Evolutionary conservation across 2,797 vertebrate genomes (phyloP).

Genomic region (Pempheris klunzingeri): DNA sequence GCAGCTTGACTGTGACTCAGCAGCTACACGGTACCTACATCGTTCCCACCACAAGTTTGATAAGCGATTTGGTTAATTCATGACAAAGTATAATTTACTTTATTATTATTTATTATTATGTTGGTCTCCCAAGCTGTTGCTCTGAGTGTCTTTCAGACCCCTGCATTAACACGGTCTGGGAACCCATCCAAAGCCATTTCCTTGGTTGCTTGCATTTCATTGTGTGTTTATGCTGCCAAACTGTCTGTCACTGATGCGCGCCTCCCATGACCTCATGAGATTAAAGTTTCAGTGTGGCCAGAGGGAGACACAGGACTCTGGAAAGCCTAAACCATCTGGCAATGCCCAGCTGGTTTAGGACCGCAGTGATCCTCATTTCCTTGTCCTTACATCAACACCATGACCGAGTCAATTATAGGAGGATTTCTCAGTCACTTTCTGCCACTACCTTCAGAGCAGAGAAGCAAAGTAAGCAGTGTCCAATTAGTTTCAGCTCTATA

Average conservation of each 20-base stretch:
- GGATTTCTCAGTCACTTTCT: slow-evolving; percentile 3
- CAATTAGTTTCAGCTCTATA: slow-evolving; percentile 5
- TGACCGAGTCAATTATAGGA: slow-evolving; percentile 17
- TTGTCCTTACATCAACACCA: slow-evolving; percentile 8
- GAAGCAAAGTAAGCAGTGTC: slow-evolving; percentile 4
- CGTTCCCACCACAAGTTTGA: slow-evolving; percentile 2
- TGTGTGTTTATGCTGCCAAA: slow-evolving; percentile 52
- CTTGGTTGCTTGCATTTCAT: slow-evolving; percentile 45
- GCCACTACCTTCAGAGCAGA: slow-evolving; percentile 13
- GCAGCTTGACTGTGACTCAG: slow-evolving; percentile 32
- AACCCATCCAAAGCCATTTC: slow-evolving; percentile 67
- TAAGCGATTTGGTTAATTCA: slow-evolving; percentile 21
- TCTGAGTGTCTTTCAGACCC: slow-evolving; percentile 23
- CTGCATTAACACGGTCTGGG: slow-evolving; percentile 55
- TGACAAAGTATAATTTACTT: slow-evolving; percentile 21
- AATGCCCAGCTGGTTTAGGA: slow-evolving; percentile 17
- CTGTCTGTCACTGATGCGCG: slow-evolving; percentile 54
- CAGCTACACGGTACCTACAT: slow-evolving; percentile 23
- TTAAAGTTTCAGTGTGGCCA: slow-evolving; percentile 39
- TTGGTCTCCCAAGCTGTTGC: slow-evolving; percentile 39
- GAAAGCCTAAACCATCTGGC: slow-evolving; percentile 35
- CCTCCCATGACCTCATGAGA: slow-evolving; percentile 60
- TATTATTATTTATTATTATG: slow-evolving; percentile 28
- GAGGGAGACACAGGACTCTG: slow-evolving; percentile 26
- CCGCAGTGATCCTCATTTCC: slow-evolving; percentile 9